A percentile compares a stretch with the other conserved stretches of the same genome.
Conservation (phyloP, 2,888 invertebrate genomes). For the Catocala sponsa region DNA sequence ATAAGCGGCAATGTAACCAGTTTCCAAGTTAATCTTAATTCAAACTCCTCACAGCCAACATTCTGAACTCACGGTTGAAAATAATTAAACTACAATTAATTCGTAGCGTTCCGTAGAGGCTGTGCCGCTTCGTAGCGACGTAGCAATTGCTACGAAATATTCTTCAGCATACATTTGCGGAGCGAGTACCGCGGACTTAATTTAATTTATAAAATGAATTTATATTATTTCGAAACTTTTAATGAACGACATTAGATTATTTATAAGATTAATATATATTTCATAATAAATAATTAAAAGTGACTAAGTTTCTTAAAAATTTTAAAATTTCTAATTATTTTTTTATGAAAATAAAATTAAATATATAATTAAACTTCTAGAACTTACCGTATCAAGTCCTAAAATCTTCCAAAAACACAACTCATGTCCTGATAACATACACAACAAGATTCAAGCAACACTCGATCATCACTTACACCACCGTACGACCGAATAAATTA, state of each 20-base stretch:
- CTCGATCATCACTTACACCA: conserved; percentile 64
- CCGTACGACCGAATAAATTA: conserved; percentile 50
- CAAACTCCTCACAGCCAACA: neutral
- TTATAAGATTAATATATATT: conserved; percentile 13
- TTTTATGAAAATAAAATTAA: neutral
- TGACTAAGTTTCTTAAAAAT: too few species aligned
- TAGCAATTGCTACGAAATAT: conserved; percentile 48
- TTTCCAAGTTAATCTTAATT: conserved; percentile 4
- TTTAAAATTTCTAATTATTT: too few species aligned
- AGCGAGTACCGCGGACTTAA: conserved; percentile 35
- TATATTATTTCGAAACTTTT: neutral
- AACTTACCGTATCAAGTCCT: conserved; percentile 42
- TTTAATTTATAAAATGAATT: conserved; percentile 43
- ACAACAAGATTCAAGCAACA: conserved; percentile 58
- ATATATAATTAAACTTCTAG: neutral
- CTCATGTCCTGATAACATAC: conserved; percentile 57
- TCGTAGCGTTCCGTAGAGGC: conserved; percentile 45
- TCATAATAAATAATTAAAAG: neutral
- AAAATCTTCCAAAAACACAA: conserved; percentile 42
- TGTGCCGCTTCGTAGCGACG: conserved; percentile 47
- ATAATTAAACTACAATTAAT: conserved; percentile 50
- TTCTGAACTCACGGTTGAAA: conserved; percentile 25
- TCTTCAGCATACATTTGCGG: conserved; percentile 50
- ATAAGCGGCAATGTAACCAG: neutral
- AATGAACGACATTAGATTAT: too few species aligned